These are phyloP conservation scores for Urophycis tenuis DNA, from an alignment of 2,797 vertebrate species.

Conservation along the genomic window DNA sequence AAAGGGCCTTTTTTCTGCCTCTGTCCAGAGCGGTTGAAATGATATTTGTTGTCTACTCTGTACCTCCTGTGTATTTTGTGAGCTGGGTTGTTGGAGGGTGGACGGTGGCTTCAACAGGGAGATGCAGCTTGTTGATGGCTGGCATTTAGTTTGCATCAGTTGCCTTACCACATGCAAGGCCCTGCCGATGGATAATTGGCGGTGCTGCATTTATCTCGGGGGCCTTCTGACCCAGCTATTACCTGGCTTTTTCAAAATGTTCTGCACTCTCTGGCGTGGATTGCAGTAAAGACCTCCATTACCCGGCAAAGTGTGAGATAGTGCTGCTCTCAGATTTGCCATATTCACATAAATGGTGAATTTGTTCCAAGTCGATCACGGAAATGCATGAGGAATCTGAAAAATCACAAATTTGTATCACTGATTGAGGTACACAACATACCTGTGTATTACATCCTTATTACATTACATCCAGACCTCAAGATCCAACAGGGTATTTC, in stretches of 20 bases:
- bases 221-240: conserved; percentile 35
- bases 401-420: neutral
- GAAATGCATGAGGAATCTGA: neutral
- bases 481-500: neutral
- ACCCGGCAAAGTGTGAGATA: neutral
- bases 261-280: neutral
- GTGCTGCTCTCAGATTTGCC: neutral
- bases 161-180: conserved; percentile 59
- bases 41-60: conserved; percentile 65
- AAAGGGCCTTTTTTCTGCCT: conserved; percentile 49
- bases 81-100: conserved; percentile 34
- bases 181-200: conserved; percentile 49
- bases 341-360: neutral
- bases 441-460: neutral
- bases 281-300: conserved; percentile 6
- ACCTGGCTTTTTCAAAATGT: conserved; percentile 28
- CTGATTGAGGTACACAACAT: neutral
- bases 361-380: neutral
- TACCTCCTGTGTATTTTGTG: conserved; percentile 63
- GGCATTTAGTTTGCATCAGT: conserved; percentile 59
- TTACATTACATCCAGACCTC: neutral
- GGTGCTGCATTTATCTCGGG: conserved; percentile 32
- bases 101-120: conserved; percentile 50
- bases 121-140: conserved; percentile 63
- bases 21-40: conserved; percentile 65